phyloP scores from a whole-genome alignment of 2,888 invertebrate species.

The Caenorhabditis doughertyi region DNA sequence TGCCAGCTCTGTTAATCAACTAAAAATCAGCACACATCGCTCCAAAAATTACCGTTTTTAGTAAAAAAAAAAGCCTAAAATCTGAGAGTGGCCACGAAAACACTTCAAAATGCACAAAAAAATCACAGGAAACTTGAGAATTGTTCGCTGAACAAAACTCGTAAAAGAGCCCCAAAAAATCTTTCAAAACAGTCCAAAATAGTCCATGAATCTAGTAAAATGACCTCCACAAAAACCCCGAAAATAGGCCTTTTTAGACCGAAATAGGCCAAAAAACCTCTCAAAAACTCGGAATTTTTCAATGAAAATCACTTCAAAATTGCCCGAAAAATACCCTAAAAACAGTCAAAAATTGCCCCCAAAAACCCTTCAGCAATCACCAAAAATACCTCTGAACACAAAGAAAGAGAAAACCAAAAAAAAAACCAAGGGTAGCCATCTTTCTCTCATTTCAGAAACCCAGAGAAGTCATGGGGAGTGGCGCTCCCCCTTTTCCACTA shows the following conservation, averaged over 20 bases:
- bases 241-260: not conserved
- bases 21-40: no score
- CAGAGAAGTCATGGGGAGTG: not conserved
- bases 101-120: no score
- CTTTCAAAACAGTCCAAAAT: not conserved
- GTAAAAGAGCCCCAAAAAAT: not conserved
- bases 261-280: slow-evolving; percentile 5
- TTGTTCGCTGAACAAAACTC: no score
- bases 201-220: not conserved
- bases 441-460: not conserved
- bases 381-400: no score
- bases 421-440: not conserved
- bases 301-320: no score
- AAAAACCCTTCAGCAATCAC: no score
- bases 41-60: no score
- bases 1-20: no score
- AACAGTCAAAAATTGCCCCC: not conserved
- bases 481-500: not conserved
- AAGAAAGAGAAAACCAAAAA: not conserved
- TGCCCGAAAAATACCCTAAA: not conserved
- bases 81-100: no score
- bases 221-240: not conserved
- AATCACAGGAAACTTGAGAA: not conserved
- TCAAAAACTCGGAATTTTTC: not conserved
- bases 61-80: no score